Evolutionary conservation across 2,113 vertebrate genomes (phyloP), one percentile per base, ranked within the genome.

Genomic region (Corythornis vintsioides): DNA sequence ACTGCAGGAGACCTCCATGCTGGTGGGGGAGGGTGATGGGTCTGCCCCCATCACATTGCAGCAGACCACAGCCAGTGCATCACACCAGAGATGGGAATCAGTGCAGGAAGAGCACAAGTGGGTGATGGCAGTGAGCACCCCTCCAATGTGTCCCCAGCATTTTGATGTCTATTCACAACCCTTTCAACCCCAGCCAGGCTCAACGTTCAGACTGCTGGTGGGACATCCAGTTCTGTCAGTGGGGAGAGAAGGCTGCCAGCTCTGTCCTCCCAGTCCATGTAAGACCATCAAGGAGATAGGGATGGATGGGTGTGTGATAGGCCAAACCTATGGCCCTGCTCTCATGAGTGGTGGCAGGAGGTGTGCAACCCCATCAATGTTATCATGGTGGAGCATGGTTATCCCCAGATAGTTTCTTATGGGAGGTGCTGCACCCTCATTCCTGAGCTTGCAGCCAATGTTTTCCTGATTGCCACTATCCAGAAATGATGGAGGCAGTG

Each of bases 1-100:
- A 40, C 56, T 2, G 5, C 31, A 56, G 76, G 50, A 75, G 7
- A 45, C 13, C 17, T 19, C 19, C 4, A 2, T 35, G 28, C 40
- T 63, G 33, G 3, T 35, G 24, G 24, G 5, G 1, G 6, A 24
- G 24, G 5, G 1, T 5, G 50, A 11, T 1, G 3, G 25, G 21
- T 57, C 57, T 74, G 15, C 22, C 52, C 25, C 45, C 13, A 7
- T 22, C 1, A 3, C 16, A 43, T 15, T 1, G 11, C 5, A 1
- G 64, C 22, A 86, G n/a, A 72, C 22, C 3, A 2, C 3, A 8
- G 52, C 10, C 9, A 3, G 16, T 25, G 19, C 25, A 20, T 50
- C 28, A 47, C 38, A 45, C 50, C 45, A 83, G 45, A 52, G 71
- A 6, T 18, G 29, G 64, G 64, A 88, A 79, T 48, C 5, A 0